Percentiles rank a stretch among this genome's conserved stretches.
phyloP scores from a whole-genome alignment of 2,797 vertebrate genomes.

The Cynodonichthys magdalenae region DNA sequence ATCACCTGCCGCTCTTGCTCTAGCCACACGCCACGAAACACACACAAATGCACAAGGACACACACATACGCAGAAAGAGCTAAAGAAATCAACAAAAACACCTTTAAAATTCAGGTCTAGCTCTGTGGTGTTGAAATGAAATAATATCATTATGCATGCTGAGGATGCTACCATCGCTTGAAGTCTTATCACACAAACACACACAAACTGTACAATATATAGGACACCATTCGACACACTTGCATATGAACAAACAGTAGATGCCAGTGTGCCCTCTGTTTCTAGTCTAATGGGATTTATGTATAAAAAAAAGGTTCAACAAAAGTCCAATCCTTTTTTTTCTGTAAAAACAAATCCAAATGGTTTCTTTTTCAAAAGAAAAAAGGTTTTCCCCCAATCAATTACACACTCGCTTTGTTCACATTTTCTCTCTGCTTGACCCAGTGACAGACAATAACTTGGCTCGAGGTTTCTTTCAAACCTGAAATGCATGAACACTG shows the following conservation, averaged over 20 bases:
- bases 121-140: background rate
- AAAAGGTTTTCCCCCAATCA: conserved; percentile 43
- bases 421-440: conserved; percentile 33
- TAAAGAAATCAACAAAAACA: background rate
- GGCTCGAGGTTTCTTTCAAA: conserved; percentile 32
- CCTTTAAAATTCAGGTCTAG: background rate
- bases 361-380: conserved; percentile 35
- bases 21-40: conserved; percentile 1
- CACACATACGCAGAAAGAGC: background rate
- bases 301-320: conserved; percentile 30
- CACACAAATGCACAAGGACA: background rate
- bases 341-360: conserved; percentile 41
- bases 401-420: conserved; percentile 34
- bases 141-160: conserved; percentile 5
- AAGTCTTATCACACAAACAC: conserved; percentile 11
- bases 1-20: conserved; percentile 31
- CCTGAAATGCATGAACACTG: background rate
- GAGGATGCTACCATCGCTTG: background rate
- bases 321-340: conserved; percentile 29
- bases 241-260: conserved; percentile 7
- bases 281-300: conserved; percentile 48
- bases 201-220: background rate
- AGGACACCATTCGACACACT: conserved; percentile 11
- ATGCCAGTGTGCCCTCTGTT: conserved; percentile 32
- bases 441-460: conserved; percentile 21